A percentile compares a stretch with the other conserved stretches of the same genome.
These are phyloP conservation scores for Channa maculata DNA, from an alignment of 2,113 vertebrate genomes.

Conservation along the genomic window DNA sequence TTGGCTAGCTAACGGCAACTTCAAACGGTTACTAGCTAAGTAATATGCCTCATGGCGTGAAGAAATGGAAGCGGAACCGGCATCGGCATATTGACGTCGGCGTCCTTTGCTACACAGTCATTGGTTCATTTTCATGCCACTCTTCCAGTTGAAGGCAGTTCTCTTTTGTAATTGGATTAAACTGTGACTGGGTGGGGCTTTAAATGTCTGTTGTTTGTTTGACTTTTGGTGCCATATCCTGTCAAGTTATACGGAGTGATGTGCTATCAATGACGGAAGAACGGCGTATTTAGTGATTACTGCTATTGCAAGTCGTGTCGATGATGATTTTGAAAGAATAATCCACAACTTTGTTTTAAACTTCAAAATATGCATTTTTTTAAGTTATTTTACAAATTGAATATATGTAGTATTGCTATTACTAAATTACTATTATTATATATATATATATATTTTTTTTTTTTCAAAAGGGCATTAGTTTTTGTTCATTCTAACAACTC, in stretches of 20 bases:
- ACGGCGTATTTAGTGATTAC: too few species aligned
- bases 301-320: too few species aligned
- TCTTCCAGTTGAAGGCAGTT: accelerated
- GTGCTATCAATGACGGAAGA: too few species aligned
- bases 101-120: not conserved
- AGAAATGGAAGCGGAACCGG: slow-evolving; percentile 27
- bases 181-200: slow-evolving; percentile 18
- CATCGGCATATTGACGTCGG: slow-evolving; percentile 60
- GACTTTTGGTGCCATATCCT: slow-evolving; percentile 10
- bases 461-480: too few species aligned
- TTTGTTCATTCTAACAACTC: not conserved
- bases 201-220: not conserved
- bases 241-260: slow-evolving; percentile 18
- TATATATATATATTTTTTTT: too few species aligned
- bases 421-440: too few species aligned
- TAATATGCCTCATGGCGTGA: slow-evolving; percentile 58
- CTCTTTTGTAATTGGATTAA: slow-evolving; percentile 43
- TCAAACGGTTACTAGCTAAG: not conserved
- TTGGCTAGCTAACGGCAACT: not conserved
- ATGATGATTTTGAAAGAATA: too few species aligned
- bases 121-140: slow-evolving; percentile 42
- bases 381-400: not conserved
- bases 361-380: not conserved
- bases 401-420: too few species aligned
- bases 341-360: too few species aligned